Evolutionary conservation across 37 sponge, comb jelly and placozoan genomes (phyloP), one percentile per base, ranked within the genome.

Genomic region (Lycopodina hypogea): DNA sequence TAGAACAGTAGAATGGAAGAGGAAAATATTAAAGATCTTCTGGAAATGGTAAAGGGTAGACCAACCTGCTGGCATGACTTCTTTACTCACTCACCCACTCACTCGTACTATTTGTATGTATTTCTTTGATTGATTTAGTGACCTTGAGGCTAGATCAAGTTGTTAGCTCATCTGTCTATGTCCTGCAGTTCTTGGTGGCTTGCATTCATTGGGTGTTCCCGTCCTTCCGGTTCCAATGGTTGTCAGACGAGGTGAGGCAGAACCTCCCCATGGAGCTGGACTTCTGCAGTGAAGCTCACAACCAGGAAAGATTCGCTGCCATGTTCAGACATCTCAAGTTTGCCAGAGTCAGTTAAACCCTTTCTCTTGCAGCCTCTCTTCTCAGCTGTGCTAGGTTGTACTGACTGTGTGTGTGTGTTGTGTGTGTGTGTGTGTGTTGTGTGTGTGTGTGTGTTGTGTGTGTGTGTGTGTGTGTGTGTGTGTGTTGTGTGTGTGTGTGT

Each of bases 221-320:
- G 24, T 72, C 76, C 39, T 85, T 97, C 53, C 84, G 85, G 60
- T 93, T 97, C 58, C 81, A 88, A 41, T 97, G 97, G 97, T 78
- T 97, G 48, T 91, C 83, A 9, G 65, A 72, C 18, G 91, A 90
- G 48, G 57, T 91, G 15, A 80, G 91, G 60, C 69, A 76, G 29
- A 97, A 97, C 70, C 71, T 97, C 6, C 97, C 97, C 14, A 80
- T 83, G 23, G 97, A 97, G 40, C 76, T 93, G 29, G 82, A 97
- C 75, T 97, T 97, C 78, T 51, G 62, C 0, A 76, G 81, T 1
- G 97, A 97, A 69, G 97, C 87, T 9, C 83, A 81, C 39, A 97
- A 97, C 77, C 84, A 81, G 67, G 94, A 97, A 68, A 83, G 81
- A 52, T 86, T 91, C 42, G 55, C 92, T 11, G 53, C 55, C 65